Base-by-base conservation (phyloP, 2,797 vertebrate species). In the Naso thynnoides region DNA sequence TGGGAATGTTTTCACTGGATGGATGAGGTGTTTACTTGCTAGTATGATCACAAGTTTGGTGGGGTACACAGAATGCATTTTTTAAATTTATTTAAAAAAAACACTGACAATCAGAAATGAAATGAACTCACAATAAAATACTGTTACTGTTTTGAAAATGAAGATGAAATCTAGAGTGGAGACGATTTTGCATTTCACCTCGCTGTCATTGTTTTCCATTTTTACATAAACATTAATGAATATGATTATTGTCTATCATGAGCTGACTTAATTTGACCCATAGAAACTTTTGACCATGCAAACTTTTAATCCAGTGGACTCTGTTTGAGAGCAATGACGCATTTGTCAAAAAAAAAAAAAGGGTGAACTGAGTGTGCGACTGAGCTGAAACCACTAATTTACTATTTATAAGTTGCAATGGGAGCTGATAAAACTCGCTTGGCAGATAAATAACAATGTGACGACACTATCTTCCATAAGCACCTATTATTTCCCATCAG, bases 401-500 rank as follows among this genome's bases (percentile, higher is more conserved):
- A 53, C 79, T 78, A 60, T 85, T 80, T 79, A 72, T 72, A 82
- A 81, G 54, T 74, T 82, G 62, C 45, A 64, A 68, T 49, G 13
- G 36, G 72, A 87, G 74, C 68, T 63, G 56, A 76, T 85, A 70
- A 74, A 71, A 78, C 73, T 75, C 42, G n/a, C 76, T 53, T 64
- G 65, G 54, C 72, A 82, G 80, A 74, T 66, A 75, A 85, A 85
- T 89, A 88, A 86, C 85, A 66, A 76, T 66, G 73, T 31, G 78
- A 78, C 78, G 63, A 60, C 64, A 33, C 36, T n/a, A 76, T 76
- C 71, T 61, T 73, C 64, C 52, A 61, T 57, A 87, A 75, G 74
- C 78, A 58, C 42, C 73, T 72, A 89, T 91, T 86, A 87, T 80
- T 71, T 84, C 82, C 76, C 81, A 85, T 88, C 79, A 76, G 74